Conservation (phyloP, 1,140 invertebrate species). For the Drosophila lowei region DNA sequence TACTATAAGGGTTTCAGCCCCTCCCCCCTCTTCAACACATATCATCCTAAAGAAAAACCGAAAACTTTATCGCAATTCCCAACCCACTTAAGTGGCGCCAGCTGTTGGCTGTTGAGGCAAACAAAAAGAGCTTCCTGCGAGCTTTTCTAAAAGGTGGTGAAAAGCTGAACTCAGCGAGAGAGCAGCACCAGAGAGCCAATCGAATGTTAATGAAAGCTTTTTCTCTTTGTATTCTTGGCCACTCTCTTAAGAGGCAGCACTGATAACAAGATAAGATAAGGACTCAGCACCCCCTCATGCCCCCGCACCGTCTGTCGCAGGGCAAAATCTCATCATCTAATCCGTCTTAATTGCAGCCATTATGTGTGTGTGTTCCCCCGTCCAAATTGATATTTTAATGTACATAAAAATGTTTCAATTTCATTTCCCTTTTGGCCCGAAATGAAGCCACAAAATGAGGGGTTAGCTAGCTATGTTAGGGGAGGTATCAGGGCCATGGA, state of each 20-base stretch:
- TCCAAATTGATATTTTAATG: constrained; percentile 66
- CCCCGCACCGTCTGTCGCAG: neutral
- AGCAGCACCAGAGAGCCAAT: no score
- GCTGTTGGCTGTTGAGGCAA: constrained; percentile 8
- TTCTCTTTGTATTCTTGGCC: neutral
- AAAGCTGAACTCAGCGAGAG: no score
- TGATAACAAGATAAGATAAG: constrained; percentile 65
- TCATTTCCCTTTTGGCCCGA: constrained; percentile 9
- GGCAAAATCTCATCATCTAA: constrained; percentile 37
- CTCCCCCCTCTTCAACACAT: no score
- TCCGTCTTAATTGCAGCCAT: constrained; percentile 66
- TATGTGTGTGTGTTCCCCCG: constrained; percentile 33
- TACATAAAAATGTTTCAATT: constrained; percentile 48
- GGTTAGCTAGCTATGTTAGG: constrained; percentile 1
- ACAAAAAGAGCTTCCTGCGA: no score
- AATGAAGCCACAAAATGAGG: constrained; percentile 64
- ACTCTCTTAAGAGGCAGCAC: constrained; percentile 20
- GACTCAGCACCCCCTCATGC: no score
- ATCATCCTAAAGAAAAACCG: neutral
- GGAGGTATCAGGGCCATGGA: no score
- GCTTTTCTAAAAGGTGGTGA: no score
- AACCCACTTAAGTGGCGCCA: constrained; percentile 21
- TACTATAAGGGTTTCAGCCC: no score
- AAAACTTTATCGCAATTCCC: neutral
- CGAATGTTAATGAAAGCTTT: no score